Evolutionary conservation across 2,888 invertebrate genomes (phyloP).

Genomic region (Mongoloraphidia duomilia): DNA sequence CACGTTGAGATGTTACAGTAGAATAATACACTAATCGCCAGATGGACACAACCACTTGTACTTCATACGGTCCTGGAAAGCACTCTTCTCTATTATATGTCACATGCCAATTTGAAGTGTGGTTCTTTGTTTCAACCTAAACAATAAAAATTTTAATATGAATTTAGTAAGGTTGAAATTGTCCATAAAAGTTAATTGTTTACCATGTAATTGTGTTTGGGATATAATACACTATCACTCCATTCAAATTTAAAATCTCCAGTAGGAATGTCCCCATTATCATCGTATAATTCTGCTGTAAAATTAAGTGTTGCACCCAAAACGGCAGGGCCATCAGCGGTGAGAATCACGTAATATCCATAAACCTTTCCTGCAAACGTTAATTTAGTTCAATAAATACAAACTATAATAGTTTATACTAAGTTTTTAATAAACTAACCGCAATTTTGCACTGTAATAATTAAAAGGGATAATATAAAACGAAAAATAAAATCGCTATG

Average conservation of each 20-base stretch:
- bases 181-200: no score
- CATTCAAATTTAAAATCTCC: slow-evolving; percentile 41
- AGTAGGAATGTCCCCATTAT: slow-evolving; percentile 25
- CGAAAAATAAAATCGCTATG: no score
- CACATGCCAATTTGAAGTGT: slow-evolving; percentile 46
- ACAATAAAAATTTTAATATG: slow-evolving; percentile 7
- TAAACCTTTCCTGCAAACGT: slow-evolving; percentile 13
- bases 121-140: slow-evolving; percentile 32
- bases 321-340: slow-evolving; percentile 52
- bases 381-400: no score
- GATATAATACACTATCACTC: slow-evolving; percentile 41
- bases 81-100: slow-evolving; percentile 37
- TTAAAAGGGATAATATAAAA: no score
- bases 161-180: not conserved
- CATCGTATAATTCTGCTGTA: slow-evolving; percentile 39
- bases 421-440: no score
- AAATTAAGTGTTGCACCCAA: slow-evolving; percentile 58
- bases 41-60: slow-evolving; percentile 37
- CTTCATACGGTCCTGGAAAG: slow-evolving; percentile 42
- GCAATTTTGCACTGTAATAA: no score
- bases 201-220: slow-evolving; percentile 20
- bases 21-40: slow-evolving; percentile 29
- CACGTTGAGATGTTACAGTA: slow-evolving; percentile 26
- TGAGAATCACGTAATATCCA: slow-evolving; percentile 34
- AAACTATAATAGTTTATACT: no score